These are phyloP conservation scores for Amphilophus citrinellus DNA, from an alignment of 2,113 vertebrate species.

Conservation along the genomic window DNA sequence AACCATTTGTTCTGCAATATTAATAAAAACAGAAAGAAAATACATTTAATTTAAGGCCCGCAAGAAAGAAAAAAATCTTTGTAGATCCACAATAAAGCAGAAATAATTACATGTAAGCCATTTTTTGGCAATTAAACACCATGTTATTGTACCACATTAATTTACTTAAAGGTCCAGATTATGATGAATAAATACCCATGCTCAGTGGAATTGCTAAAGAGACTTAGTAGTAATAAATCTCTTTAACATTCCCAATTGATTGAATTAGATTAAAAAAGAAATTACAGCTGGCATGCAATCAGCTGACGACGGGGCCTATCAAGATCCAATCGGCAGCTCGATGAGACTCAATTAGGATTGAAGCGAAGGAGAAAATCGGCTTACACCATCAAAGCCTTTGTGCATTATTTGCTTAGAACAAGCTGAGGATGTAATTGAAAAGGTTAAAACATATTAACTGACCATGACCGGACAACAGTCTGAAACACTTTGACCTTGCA, in stretches of 20 bases:
- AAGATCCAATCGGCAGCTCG: slow-evolving; percentile 70
- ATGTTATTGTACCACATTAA: slow-evolving; percentile 33
- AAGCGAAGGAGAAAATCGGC: slow-evolving; percentile 66
- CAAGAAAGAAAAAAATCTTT: background rate
- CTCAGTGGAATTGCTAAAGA: slow-evolving; percentile 36
- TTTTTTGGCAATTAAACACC: slow-evolving; percentile 33
- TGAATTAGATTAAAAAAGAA: slow-evolving; percentile 65
- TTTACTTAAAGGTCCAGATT: slow-evolving; percentile 56
- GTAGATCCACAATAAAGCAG: slow-evolving; percentile 36
- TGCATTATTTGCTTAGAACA: slow-evolving; percentile 34
- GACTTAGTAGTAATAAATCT: slow-evolving; percentile 54
- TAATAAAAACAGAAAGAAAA: background rate
- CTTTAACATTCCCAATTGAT: slow-evolving; percentile 58
- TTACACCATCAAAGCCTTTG: slow-evolving; percentile 53
- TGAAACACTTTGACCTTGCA: background rate
- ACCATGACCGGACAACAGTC: background rate
- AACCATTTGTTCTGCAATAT: slow-evolving; percentile 9
- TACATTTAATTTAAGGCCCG: background rate
- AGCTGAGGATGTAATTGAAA: slow-evolving; percentile 50
- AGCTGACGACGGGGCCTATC: slow-evolving; percentile 59
- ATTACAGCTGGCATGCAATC: slow-evolving; percentile 62
- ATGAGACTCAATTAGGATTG: slow-evolving; percentile 69
- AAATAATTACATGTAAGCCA: slow-evolving; percentile 37
- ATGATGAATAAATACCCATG: slow-evolving; percentile 43
- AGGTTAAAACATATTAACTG: slow-evolving; percentile 38